Base-by-base conservation (phyloP, 2,113 vertebrate genomes). In the Galbula dea region DNA sequence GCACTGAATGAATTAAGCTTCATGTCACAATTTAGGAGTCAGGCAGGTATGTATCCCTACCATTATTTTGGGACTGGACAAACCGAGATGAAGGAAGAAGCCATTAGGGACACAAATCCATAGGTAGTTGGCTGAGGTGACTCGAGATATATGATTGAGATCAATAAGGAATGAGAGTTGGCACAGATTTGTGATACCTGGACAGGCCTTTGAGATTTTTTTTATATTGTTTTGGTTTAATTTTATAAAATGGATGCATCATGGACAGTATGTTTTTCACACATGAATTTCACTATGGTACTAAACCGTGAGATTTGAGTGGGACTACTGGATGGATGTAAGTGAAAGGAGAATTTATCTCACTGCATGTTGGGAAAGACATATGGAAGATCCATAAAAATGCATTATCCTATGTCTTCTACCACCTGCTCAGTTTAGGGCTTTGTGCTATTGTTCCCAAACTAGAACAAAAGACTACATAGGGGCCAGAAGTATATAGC, bases 341-440 rank as follows among this genome's bases (percentile, higher is more conserved):
- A 86, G 51, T 45, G 63, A 95, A 81, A 54, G 51, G 58, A 80
- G 43, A 59, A 88, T 90, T 94, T 85, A 59, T 79, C 62, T 95
- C 36, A 9, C 37, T 59, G 54, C 24, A 27, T 86, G 55, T 74
- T 61, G 74, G 86, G n/a, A 36, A 87, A 73, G 55, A 66, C 32
- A 67, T 63, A 37, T 67, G 55, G 83, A 86, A 55, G 37, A 49
- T 43, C 80, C n/a, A 32, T 94, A 89, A 95, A 88, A 82, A 83
- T 78, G 74, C 27, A 76, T 84, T 95, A 83, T 83, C 82, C 72
- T 93, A 77, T 90, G 57, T 79, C 66, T 95, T 58, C 52, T 37
- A 55, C 62, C 79, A 92, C 72, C 84, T 71, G 62, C 71, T 78
- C n/a, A 7, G 49, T 90, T 77, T 66, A 48, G 59, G 62, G 62